phyloP scores from a whole-genome alignment of 2,797 vertebrate species.

The Ptychobarbus kaznakovi region DNA sequence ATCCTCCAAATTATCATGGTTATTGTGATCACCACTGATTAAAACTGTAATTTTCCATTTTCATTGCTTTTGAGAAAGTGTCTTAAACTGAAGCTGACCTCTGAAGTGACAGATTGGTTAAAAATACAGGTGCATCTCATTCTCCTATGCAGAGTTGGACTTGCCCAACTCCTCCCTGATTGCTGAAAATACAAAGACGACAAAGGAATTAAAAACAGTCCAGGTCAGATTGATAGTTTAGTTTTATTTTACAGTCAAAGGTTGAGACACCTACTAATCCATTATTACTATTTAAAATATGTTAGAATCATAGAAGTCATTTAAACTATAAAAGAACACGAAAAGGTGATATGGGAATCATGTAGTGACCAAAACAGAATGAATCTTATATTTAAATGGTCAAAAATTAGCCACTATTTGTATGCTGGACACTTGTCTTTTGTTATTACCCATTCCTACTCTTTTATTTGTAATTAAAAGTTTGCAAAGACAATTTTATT shows the following conservation, averaged over 20 bases:
- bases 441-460: not conserved
- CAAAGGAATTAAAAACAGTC: not conserved
- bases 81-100: conserved; percentile 74
- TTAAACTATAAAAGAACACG: not conserved
- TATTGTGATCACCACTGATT: conserved; percentile 62
- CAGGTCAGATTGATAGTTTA: not conserved
- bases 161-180: conserved; percentile 98
- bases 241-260: not conserved
- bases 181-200: conserved; percentile 77
- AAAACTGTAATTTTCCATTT: conserved; percentile 68
- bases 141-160: conserved; percentile 89
- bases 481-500: not conserved
- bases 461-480: not conserved
- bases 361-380: not conserved
- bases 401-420: not conserved
- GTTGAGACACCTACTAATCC: not conserved
- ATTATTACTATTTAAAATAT: not conserved
- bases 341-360: not conserved
- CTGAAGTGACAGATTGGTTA: conserved; percentile 75
- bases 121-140: conserved; percentile 67
- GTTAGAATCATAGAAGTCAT: not conserved
- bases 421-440: not conserved
- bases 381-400: not conserved
- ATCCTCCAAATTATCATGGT: conserved; percentile 66
- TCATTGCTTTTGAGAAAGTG: conserved; percentile 76